phyloP scores from a whole-genome alignment of 2,113 vertebrate species.

The Paralichthys olivaceus region DNA sequence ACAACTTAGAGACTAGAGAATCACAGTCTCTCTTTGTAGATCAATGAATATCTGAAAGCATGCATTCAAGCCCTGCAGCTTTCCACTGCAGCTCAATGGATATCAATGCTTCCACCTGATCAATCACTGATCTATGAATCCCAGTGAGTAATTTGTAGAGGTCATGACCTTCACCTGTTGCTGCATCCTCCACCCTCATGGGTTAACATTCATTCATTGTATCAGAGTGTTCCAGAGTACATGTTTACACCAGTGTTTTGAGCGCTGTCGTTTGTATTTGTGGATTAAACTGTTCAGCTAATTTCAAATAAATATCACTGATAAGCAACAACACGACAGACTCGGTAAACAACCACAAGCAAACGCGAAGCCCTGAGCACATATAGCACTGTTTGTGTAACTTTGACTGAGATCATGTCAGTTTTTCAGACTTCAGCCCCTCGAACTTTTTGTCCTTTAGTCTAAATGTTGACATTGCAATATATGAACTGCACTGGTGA shows the following conservation, averaged over 20 bases:
- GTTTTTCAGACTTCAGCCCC: not conserved
- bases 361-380: conserved; percentile 25
- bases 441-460: not conserved
- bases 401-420: conserved; percentile 12
- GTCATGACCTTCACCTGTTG: conserved; percentile 29
- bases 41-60: conserved; percentile 52
- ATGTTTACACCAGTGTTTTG: conserved; percentile 27
- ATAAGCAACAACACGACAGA: conserved; percentile 5
- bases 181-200: not conserved
- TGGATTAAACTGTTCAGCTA: conserved; percentile 6
- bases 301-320: conserved; percentile 25
- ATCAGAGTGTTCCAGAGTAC: not conserved
- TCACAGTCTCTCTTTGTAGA: conserved; percentile 18
- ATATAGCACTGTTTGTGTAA: conserved; percentile 15
- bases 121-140: conserved; percentile 34
- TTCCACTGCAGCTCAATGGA: conserved; percentile 43
- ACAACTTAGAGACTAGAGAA: conserved; percentile 8
- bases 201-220: conserved; percentile 18
- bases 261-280: conserved; percentile 31
- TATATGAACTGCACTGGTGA: not conserved
- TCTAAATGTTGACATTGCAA: not conserved
- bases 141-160: not conserved
- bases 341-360: conserved; percentile 11
- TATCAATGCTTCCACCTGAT: conserved; percentile 40
- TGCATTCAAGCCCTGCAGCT: conserved; percentile 21